Evolutionary conservation across 2,113 vertebrate species (phyloP).

Genomic region (Oreocharis arfaki): DNA sequence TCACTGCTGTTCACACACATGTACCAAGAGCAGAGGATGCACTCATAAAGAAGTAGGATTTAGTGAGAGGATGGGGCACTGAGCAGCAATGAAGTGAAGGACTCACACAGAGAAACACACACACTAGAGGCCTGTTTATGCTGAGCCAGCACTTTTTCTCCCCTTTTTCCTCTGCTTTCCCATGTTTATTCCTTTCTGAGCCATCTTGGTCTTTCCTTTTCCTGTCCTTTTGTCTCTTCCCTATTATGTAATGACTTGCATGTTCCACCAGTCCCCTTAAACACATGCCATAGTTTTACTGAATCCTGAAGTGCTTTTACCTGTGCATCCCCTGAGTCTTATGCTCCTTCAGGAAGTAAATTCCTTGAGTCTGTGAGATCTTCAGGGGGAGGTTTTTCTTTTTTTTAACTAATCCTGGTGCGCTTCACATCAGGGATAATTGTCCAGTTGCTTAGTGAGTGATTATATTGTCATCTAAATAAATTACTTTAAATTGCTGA

Average conservation of each 20-base stretch:
- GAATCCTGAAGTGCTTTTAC: background rate
- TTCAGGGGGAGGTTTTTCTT: background rate
- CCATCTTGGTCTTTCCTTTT: background rate
- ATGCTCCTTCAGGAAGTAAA: background rate
- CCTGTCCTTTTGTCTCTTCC: rapidly evolving
- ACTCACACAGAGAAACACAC: background rate
- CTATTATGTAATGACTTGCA: background rate
- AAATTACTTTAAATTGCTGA: background rate
- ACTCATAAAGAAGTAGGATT: background rate
- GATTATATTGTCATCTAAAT: background rate
- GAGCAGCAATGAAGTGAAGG: background rate
- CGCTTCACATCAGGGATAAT: background rate
- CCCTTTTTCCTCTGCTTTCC: background rate
- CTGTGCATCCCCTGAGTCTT: background rate
- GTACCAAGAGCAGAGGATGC: background rate
- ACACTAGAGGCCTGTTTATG: background rate
- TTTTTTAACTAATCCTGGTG: background rate
- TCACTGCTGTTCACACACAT: background rate
- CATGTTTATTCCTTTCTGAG: background rate
- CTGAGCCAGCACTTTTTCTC: background rate
- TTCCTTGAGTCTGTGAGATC: background rate
- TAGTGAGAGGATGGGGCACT: background rate
- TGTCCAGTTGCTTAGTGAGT: background rate
- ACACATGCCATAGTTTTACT: rapidly evolving
- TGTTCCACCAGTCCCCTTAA: background rate